Conservation (phyloP, 2,888 invertebrate species). For the Ophraella communa region DNA sequence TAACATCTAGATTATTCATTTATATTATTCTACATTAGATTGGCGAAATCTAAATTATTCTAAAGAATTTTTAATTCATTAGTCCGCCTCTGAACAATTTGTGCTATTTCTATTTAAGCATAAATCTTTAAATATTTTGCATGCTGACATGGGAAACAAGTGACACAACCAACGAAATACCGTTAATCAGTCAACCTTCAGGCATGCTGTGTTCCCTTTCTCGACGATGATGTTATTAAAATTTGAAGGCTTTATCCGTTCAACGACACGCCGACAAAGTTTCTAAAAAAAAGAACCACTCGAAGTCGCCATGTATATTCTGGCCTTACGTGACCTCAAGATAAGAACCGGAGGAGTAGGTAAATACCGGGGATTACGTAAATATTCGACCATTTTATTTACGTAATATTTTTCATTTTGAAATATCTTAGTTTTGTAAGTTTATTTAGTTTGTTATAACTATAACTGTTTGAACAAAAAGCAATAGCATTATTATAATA, state of each 20-base stretch:
- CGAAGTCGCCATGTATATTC: constrained; percentile 25
- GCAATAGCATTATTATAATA: too few relatives aligned
- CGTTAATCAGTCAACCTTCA: constrained; percentile 8
- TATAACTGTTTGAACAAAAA: too few relatives aligned
- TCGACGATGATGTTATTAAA: constrained; percentile 40
- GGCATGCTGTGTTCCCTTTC: background rate
- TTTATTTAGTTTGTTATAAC: too few relatives aligned
- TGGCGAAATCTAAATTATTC: too few relatives aligned
- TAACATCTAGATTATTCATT: too few relatives aligned
- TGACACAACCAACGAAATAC: constrained; percentile 1
- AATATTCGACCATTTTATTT: background rate
- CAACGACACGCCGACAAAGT: constrained; percentile 39
- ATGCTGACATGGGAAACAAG: background rate
- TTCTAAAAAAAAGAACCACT: constrained; percentile 22
- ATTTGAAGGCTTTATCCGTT: constrained; percentile 41
- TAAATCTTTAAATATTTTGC: constrained; percentile 3
- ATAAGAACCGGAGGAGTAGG: constrained; percentile 46
- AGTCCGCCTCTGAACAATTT: background rate
- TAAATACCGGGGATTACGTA: constrained; percentile 9
- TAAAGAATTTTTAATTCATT: background rate
- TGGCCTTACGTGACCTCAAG: constrained; percentile 41
- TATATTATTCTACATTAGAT: too few relatives aligned
- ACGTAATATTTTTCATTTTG: too few relatives aligned
- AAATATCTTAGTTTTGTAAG: too few relatives aligned
- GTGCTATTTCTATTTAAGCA: background rate